phyloP scores from a whole-genome alignment of 1,140 invertebrate genomes.

The Onthophagus taurus region DNA sequence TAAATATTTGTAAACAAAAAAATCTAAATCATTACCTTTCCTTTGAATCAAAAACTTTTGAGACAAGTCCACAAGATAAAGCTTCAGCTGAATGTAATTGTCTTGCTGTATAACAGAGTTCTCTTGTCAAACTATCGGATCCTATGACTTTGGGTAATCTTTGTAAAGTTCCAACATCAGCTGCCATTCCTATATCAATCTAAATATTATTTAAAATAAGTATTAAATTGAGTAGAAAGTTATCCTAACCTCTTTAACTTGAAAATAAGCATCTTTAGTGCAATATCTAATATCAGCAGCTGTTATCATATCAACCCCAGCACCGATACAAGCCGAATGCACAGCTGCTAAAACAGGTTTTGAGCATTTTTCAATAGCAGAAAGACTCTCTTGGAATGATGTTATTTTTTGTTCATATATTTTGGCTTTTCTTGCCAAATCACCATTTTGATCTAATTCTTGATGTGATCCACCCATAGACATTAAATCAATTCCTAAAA shows the following conservation, averaged over 20 bases:
- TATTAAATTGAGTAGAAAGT: background rate
- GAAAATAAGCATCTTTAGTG: slow-evolving; percentile 84
- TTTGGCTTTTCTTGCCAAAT: slow-evolving; percentile 71
- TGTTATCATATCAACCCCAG: slow-evolving; percentile 76
- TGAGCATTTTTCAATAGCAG: slow-evolving; percentile 61
- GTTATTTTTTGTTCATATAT: slow-evolving; percentile 54
- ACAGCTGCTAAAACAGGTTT: slow-evolving; percentile 88
- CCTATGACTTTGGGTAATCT: slow-evolving; percentile 88
- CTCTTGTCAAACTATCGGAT: slow-evolving; percentile 75
- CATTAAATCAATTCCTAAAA: slow-evolving; percentile 61
- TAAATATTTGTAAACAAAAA: too few species aligned
- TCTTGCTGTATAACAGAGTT: slow-evolving; percentile 79
- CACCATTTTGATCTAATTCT: slow-evolving; percentile 53
- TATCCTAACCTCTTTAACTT: slow-evolving; percentile 88
- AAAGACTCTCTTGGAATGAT: slow-evolving; percentile 68
- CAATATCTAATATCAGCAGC: slow-evolving; percentile 89
- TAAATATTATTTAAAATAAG: slow-evolving; percentile 17
- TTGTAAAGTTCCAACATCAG: slow-evolving; percentile 91
- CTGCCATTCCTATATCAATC: slow-evolving; percentile 74
- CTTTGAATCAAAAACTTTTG: slow-evolving; percentile 60
- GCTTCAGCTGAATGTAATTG: slow-evolving; percentile 79
- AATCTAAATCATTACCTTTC: slow-evolving; percentile 51
- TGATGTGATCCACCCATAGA: slow-evolving; percentile 51
- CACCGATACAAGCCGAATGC: slow-evolving; percentile 85
- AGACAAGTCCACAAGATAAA: slow-evolving; percentile 61